Base-by-base conservation (phyloP, 2,797 vertebrate species). In the Pseudocheirus occidentalis region DNA sequence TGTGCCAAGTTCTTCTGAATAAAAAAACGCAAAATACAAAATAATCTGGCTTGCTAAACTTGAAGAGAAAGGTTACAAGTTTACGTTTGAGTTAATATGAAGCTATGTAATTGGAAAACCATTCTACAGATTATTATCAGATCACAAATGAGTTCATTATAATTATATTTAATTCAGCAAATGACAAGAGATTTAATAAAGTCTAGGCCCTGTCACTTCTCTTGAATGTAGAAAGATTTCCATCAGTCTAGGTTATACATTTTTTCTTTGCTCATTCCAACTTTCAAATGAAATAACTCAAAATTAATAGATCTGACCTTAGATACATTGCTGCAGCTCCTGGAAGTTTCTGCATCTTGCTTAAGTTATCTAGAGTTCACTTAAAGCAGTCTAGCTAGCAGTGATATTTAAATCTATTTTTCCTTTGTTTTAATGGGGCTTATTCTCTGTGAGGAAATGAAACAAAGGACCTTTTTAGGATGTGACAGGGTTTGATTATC, bases 181-280 rank as follows among this genome's bases (percentile, higher is more conserved):
- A 94, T 87, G 94, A 97, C 95, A 96, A 97, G 91, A 94, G 97
- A 97, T 96, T 96, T 97, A 97, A 97, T 96, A 95, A 97, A 97
- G 52, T 94, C 56, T 96, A 91, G 89, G 54, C 90, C 54, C 57
- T 96, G 57, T 55, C 46, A 95, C 29, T 62, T 96, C 50, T 95
- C 89, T 55, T 93, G 91, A 95, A 97, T 92, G 95, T 52, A 94
- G 55, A 96, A 94, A 96, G 87, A 97, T 97, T 97, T 55, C 95
- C 58, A 96, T 97, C 94, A 93, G 93, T 46, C 53, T 55, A 87
- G 58, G 91, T 55, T 95, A 93, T 95, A 6, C 94, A 89, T 93
- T 95, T 34, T 92, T 97, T 94, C 55, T 95, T 95, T 96, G 92
- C 81, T 97, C 95, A 97, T 97, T 94, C 95, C 55, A 92, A 31